These are phyloP conservation scores for Diprion similis DNA, from an alignment of 1,140 invertebrate species.

Conservation along the genomic window DNA sequence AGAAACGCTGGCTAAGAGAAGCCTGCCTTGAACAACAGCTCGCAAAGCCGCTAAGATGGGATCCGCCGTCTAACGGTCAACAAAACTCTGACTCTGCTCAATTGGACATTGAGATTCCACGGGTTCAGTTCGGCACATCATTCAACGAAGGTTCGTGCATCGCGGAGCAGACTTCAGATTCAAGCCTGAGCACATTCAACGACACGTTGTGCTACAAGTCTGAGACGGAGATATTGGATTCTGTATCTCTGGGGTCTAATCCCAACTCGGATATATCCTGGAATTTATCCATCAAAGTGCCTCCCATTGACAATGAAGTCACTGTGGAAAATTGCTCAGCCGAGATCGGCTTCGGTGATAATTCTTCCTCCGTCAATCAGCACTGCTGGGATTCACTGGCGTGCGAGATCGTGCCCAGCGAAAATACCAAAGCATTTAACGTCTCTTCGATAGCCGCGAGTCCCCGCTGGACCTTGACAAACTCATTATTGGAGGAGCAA, in stretches of 20 bases:
- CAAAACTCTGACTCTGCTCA: constrained; percentile 14
- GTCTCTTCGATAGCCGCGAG: neutral
- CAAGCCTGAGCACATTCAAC: neutral
- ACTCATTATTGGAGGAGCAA: neutral
- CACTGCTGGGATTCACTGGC: neutral
- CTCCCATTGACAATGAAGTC: neutral
- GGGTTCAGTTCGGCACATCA: neutral
- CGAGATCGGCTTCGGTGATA: too few relatives aligned
- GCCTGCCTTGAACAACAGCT: constrained; percentile 63
- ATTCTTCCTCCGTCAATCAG: neutral
- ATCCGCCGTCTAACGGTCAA: constrained; percentile 48
- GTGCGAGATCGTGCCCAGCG: too few relatives aligned
- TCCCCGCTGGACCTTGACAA: neutral
- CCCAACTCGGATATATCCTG: neutral
- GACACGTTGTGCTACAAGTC: neutral
- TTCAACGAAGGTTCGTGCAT: neutral
- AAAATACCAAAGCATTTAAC: neutral
- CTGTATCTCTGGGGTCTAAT: constrained; percentile 3
- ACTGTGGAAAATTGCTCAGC: neutral
- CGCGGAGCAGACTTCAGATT: too few relatives aligned
- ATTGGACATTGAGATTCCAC: constrained; percentile 23
- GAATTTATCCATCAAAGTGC: neutral
- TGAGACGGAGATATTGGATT: neutral
- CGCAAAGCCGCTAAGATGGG: constrained; percentile 59
- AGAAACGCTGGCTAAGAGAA: constrained; percentile 70